Base-by-base conservation (phyloP, 1,140 invertebrate genomes). In the Caerostris extrusa region DNA sequence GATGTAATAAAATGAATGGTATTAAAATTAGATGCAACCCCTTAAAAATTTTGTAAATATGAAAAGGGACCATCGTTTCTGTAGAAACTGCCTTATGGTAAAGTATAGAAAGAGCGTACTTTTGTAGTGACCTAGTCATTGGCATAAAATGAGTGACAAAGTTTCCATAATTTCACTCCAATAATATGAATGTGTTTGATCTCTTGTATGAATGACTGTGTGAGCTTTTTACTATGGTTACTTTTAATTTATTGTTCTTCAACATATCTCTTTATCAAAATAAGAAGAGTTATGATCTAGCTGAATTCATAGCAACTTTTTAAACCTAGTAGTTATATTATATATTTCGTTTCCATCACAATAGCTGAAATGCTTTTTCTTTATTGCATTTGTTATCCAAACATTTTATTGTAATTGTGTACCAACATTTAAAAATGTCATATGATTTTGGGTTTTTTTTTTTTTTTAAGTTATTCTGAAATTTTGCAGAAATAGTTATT, bases 111-210 rank as follows among this genome's bases (percentile, higher is more conserved):
- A 77, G 34, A 50, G 71, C 53, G 53, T 50, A 50, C 34, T 77
- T 77, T 77, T 77, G 69, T 77, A 77, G 71, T 50, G 34, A 77
- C 71, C 71, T 77, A 77, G 71, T 77, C 71, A 77, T 77, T 77
- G 71, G 53, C 5, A 50, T 50, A 53, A 77, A 50, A 77, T 53
- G 34, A 77, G 19, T 77, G 71, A 50, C 71, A 7, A 77, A 77
- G 53, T 77, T 53, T 12, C 50, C 71, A 77, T 77, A 12, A 77
- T 50, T 77, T 53, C 71, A 50, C 14, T 77, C 14, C 53, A 50
- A 34, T 77, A 50, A 14, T 77, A 77, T 77, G 19, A 50, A 34
- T 50, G 19, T 77, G 8, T 77, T 50, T 53, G 4, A 77, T 77
- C 12, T 77, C 53, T 53, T 77, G 34, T 64, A 64, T 64, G 12